Conservation (phyloP, 2,113 vertebrate genomes). For the Suncus etruscus region DNA sequence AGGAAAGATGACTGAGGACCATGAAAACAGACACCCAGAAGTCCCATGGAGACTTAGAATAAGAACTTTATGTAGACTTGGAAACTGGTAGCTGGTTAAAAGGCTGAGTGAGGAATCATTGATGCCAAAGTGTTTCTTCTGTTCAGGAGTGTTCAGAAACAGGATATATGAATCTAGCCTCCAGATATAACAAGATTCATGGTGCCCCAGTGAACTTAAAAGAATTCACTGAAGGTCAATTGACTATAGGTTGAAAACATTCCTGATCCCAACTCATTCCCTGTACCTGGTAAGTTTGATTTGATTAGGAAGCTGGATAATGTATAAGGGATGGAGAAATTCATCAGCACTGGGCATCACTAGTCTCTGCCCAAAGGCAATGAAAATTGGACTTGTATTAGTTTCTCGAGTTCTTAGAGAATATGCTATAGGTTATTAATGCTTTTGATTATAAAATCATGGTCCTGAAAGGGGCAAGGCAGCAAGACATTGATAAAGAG, state of each 20-base stretch:
- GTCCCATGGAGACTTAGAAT: too few species aligned
- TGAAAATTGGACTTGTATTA: background rate
- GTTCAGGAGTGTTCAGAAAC: too few species aligned
- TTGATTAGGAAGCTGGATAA: fast-evolving
- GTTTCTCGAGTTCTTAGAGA: too few species aligned
- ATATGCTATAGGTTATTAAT: too few species aligned
- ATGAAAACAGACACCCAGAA: too few species aligned
- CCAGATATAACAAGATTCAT: background rate
- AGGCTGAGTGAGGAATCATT: background rate
- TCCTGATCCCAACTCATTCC: fast-evolving
- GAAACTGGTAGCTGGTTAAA: too few species aligned
- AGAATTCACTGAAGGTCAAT: background rate
- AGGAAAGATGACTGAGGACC: fast-evolving
- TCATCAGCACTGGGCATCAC: too few species aligned
- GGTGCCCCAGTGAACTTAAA: background rate
- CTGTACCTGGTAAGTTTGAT: fast-evolving
- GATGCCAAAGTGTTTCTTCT: background rate
- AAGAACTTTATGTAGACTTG: fast-evolving
- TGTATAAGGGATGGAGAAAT: fast-evolving
- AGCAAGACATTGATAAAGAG: too few species aligned
- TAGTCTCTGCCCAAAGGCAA: fast-evolving
- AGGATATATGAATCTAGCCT: background rate
- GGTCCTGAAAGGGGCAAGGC: too few species aligned
- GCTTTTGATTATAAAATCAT: too few species aligned
- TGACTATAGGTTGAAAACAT: background rate